These are phyloP conservation scores for Clunio marinus DNA, from an alignment of 2,888 invertebrate genomes.

Conservation along the genomic window DNA sequence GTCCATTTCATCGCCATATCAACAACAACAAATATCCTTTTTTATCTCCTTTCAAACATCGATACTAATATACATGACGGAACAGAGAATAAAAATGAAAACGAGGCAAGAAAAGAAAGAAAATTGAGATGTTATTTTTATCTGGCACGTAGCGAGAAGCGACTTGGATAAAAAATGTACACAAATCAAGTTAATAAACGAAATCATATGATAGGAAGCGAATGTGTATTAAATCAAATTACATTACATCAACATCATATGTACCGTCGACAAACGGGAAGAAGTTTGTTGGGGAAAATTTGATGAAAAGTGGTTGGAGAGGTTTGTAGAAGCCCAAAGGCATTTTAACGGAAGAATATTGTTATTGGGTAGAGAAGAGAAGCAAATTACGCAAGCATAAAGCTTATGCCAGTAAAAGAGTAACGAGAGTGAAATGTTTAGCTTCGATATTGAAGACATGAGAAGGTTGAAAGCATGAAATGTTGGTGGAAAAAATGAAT, in stretches of 20 bases:
- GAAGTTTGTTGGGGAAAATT: background rate
- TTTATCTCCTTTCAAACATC: too few relatives aligned
- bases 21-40: too few relatives aligned
- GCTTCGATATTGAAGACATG: background rate
- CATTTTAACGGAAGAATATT: constrained; percentile 24
- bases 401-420: background rate
- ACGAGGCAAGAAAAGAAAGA: background rate
- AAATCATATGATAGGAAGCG: background rate
- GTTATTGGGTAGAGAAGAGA: too few relatives aligned
- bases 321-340: too few relatives aligned
- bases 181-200: constrained; percentile 33
- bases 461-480: constrained; percentile 1
- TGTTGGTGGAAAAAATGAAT: constrained; percentile 25
- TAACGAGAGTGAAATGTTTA: background rate
- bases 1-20: too few relatives aligned
- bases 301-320: too few relatives aligned
- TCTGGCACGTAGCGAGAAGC: background rate
- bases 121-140: background rate
- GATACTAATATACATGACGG: too few relatives aligned
- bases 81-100: too few relatives aligned
- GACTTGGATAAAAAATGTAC: background rate
- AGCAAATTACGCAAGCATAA: too few relatives aligned
- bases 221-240: constrained; percentile 36
- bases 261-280: background rate
- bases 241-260: constrained; percentile 19